A percentile compares a stretch with the other conserved stretches of the same genome.
These are phyloP conservation scores for Cololabis saira DNA, from an alignment of 2,113 vertebrate species.

Conservation along the genomic window DNA sequence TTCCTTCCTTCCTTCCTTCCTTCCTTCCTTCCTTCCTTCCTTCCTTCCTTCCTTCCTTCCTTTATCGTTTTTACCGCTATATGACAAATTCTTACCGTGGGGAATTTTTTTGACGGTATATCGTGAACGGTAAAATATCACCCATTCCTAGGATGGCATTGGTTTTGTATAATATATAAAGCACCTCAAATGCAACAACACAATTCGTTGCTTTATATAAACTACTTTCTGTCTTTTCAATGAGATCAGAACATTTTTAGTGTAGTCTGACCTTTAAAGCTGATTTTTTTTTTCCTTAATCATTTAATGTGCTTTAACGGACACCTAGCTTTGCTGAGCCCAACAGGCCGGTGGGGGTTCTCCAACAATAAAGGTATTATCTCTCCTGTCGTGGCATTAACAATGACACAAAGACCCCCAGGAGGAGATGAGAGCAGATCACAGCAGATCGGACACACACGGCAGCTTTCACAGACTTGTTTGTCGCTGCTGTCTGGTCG, in stretches of 20 bases:
- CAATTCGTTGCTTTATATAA: too few species aligned
- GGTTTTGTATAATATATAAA: background rate
- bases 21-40: too few species aligned
- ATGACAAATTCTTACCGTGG: too few species aligned
- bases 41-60: too few species aligned
- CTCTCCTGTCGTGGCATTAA: conserved; percentile 74
- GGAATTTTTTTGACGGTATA: too few species aligned
- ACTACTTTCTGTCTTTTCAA: background rate
- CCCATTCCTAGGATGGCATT: too few species aligned
- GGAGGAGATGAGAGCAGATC: conserved; percentile 75
- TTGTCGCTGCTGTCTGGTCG: conserved; percentile 11
- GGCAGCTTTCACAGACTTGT: conserved; percentile 66
- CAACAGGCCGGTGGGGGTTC: conserved; percentile 37
- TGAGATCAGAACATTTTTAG: background rate
- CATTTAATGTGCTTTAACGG: conserved; percentile 56
- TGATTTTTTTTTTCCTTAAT: background rate
- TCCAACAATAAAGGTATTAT: conserved; percentile 75
- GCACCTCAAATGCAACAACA: background rate
- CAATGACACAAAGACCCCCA: conserved; percentile 69
- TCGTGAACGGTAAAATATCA: too few species aligned
- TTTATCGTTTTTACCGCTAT: too few species aligned
- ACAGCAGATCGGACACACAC: conserved; percentile 65
- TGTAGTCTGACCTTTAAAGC: background rate
- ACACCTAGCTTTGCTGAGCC: conserved; percentile 32
- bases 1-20: too few species aligned